Conservation (phyloP, 2,888 invertebrate species). For the Crossocerus cetratus region DNA sequence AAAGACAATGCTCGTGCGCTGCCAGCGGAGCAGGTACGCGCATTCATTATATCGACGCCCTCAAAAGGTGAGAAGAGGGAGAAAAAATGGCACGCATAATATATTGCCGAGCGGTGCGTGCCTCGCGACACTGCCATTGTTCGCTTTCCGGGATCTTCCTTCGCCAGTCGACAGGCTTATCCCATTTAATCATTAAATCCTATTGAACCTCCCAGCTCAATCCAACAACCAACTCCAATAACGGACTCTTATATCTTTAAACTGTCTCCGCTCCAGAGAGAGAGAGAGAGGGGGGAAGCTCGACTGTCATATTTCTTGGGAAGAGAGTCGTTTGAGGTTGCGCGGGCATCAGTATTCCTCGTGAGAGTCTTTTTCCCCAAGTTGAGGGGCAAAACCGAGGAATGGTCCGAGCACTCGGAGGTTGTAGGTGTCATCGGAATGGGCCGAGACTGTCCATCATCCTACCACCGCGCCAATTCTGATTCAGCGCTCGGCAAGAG, state of each 20-base stretch:
- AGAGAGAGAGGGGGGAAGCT: no score
- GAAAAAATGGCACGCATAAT: constrained; percentile 28
- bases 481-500: constrained; percentile 9
- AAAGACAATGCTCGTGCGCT: constrained; percentile 9
- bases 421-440: constrained; percentile 31
- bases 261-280: no score
- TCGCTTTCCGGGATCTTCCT: constrained; percentile 34
- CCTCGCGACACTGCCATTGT: constrained; percentile 37
- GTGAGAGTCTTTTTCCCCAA: not conserved
- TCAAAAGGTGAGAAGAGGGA: constrained; percentile 18
- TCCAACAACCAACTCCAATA: constrained; percentile 28
- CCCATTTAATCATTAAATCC: constrained; percentile 27
- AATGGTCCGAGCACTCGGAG: constrained; percentile 4
- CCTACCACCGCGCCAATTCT: constrained; percentile 42
- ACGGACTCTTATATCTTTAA: constrained; percentile 19
- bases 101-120: constrained; percentile 24
- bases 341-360: not conserved
- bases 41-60: constrained; percentile 34
- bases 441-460: constrained; percentile 30
- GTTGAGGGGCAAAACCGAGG: constrained; percentile 7
- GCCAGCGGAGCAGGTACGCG: constrained; percentile 32
- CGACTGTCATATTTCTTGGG: no score
- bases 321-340: no score
- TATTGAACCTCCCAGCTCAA: no score
- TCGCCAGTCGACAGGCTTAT: constrained; percentile 30